phyloP scores from a whole-genome alignment of 2,113 vertebrate genomes.

The Cnemophilus loriae region DNA sequence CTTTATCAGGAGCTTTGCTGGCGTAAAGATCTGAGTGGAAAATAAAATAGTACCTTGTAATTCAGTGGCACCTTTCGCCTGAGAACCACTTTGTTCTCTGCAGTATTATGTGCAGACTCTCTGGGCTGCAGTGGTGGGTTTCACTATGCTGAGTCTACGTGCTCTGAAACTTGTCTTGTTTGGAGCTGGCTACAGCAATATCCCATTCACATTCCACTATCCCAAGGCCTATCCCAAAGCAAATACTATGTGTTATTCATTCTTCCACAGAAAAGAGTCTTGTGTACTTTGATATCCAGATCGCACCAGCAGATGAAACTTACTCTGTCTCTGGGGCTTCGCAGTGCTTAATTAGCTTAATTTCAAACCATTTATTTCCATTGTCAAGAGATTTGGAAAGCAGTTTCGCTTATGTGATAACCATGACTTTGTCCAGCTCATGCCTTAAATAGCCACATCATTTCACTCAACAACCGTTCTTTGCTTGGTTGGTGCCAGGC shows the following conservation, averaged over 20 bases:
- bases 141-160: accelerated
- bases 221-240: not conserved
- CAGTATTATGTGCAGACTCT: not conserved
- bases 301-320: not conserved
- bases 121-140: not conserved
- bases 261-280: not conserved
- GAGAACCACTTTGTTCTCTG: not conserved
- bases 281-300: not conserved
- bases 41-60: not conserved
- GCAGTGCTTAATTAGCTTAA: not conserved
- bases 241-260: not conserved
- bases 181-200: not conserved
- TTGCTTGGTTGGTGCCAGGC: not conserved
- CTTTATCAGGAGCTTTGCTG: not conserved
- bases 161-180: not conserved
- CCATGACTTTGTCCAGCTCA: not conserved
- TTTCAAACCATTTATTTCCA: not conserved
- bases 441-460: not conserved
- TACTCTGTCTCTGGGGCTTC: not conserved
- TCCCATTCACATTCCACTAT: not conserved
- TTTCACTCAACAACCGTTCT: not conserved
- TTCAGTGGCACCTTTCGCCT: not conserved
- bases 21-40: not conserved
- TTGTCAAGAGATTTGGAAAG: not conserved
- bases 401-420: not conserved